A percentile compares a stretch with the other conserved stretches of the same genome.
phyloP scores from a whole-genome alignment of 2,888 invertebrate species.

The Synanthedon myopaeformis region DNA sequence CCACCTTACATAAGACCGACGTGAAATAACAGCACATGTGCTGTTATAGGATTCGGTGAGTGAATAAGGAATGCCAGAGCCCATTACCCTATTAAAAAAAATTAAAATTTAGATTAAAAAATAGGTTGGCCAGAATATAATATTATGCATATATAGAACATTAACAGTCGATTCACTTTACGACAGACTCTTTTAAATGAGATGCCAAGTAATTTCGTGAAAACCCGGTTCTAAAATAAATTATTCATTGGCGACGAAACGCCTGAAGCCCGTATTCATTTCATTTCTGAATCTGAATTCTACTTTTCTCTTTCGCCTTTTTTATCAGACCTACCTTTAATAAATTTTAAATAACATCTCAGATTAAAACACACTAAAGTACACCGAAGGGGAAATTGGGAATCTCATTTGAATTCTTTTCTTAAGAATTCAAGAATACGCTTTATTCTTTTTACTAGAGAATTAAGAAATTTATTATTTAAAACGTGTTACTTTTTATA shows the following conservation, averaged over 20 bases:
- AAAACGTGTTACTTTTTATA: too few species aligned
- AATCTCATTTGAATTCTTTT: slow-evolving; percentile 1
- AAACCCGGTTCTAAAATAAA: slow-evolving; percentile 66
- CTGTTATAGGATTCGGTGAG: too few species aligned
- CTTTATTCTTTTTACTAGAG: too few species aligned
- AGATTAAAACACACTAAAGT: slow-evolving; percentile 42
- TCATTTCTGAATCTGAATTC: slow-evolving; percentile 66
- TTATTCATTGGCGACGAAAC: slow-evolving; percentile 69
- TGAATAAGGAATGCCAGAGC: too few species aligned
- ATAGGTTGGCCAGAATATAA: background rate
- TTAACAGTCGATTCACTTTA: slow-evolving; percentile 34
- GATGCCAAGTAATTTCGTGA: slow-evolving; percentile 65
- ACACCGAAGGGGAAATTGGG: slow-evolving; percentile 14
- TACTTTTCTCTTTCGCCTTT: slow-evolving; percentile 51
- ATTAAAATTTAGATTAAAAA: too few species aligned
- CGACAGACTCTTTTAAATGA: slow-evolving; percentile 54
- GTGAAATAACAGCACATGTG: too few species aligned
- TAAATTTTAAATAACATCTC: slow-evolving; percentile 63
- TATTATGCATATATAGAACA: slow-evolving; percentile 11
- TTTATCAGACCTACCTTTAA: slow-evolving; percentile 58
- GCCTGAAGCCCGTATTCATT: slow-evolving; percentile 67
- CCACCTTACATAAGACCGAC: too few species aligned
- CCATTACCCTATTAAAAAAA: too few species aligned
- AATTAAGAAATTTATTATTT: too few species aligned
- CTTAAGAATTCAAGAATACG: too few species aligned